Conservation (phyloP, 2,113 vertebrate genomes). For the Amia ocellicauda region DNA sequence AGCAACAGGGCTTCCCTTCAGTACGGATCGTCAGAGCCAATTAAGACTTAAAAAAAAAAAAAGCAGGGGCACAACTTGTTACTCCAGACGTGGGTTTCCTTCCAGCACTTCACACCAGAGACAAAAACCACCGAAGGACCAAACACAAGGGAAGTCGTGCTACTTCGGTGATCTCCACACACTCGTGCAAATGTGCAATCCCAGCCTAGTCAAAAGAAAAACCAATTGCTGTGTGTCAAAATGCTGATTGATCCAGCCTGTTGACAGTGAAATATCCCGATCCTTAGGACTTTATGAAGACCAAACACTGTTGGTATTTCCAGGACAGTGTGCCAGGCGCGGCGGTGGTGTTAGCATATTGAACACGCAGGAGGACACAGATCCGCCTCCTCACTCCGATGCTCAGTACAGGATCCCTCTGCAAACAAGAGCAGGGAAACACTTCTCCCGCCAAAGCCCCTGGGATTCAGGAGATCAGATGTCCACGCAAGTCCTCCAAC, state of each 20-base stretch:
- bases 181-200: slow-evolving; percentile 33
- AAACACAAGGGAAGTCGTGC: slow-evolving; percentile 8
- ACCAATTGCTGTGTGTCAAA: slow-evolving; percentile 16
- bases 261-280: slow-evolving; percentile 36
- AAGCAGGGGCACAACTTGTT: slow-evolving; percentile 3
- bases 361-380: slow-evolving; percentile 38
- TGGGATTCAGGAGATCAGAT: neutral
- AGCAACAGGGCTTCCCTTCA: no score
- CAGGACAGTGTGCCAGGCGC: slow-evolving; percentile 54
- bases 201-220: slow-evolving; percentile 26
- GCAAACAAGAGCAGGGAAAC: slow-evolving; percentile 28
- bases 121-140: slow-evolving; percentile 8
- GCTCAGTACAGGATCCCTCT: slow-evolving; percentile 49
- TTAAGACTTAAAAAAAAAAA: slow-evolving; percentile 22
- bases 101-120: slow-evolving; percentile 24
- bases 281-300: slow-evolving; percentile 38
- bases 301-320: slow-evolving; percentile 51
- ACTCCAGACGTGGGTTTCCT: slow-evolving; percentile 21
- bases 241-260: slow-evolving; percentile 18
- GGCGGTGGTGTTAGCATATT: slow-evolving; percentile 49
- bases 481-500: slow-evolving; percentile 28
- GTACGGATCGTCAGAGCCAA: slow-evolving; percentile 21
- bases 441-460: slow-evolving; percentile 18
- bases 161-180: slow-evolving; percentile 21
- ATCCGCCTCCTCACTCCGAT: slow-evolving; percentile 48